Evolutionary conservation across 2,888 invertebrate genomes (phyloP).

Genomic region (Latheticus oryzae): DNA sequence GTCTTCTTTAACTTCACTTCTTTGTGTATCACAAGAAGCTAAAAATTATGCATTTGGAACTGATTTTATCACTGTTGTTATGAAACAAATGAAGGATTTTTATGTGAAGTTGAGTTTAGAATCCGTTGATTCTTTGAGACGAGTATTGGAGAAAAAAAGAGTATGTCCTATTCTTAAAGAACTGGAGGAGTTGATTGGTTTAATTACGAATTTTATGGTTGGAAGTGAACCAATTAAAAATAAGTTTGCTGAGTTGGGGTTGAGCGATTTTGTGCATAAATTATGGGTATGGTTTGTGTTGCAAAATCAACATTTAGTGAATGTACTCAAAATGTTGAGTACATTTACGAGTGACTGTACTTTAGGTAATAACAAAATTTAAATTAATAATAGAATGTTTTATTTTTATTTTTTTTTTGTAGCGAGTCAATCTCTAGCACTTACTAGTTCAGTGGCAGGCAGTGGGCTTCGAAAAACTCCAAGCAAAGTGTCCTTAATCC

Average conservation of each 20-base stretch:
- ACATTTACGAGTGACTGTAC: constrained; percentile 74
- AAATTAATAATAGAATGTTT: too few species aligned
- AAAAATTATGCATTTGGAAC: constrained; percentile 64
- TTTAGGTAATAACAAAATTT: constrained; percentile 71
- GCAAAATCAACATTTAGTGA: constrained; percentile 68
- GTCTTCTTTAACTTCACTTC: constrained; percentile 64
- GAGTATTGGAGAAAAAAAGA: constrained; percentile 64
- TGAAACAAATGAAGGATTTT: constrained; percentile 66
- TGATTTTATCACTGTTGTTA: constrained; percentile 61
- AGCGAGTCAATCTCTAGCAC: constrained; percentile 68
- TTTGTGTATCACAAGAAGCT: constrained; percentile 66
- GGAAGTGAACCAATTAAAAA: constrained; percentile 70
- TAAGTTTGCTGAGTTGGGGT: constrained; percentile 68
- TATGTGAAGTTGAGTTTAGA: constrained; percentile 67
- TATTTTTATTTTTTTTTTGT: too few species aligned
- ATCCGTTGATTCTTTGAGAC: constrained; percentile 64
- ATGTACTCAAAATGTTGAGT: constrained; percentile 71
- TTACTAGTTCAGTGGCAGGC: constrained; percentile 68
- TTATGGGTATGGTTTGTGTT: constrained; percentile 77
- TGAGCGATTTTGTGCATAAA: constrained; percentile 72
- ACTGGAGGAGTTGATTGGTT: constrained; percentile 69
- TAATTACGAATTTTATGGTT: constrained; percentile 72
- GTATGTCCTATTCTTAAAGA: constrained; percentile 69
- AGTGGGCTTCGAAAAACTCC: constrained; percentile 67
- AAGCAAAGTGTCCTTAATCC: constrained; percentile 67